Base-by-base conservation (phyloP, 2,113 vertebrate species). In the Haemorhous mexicanus region DNA sequence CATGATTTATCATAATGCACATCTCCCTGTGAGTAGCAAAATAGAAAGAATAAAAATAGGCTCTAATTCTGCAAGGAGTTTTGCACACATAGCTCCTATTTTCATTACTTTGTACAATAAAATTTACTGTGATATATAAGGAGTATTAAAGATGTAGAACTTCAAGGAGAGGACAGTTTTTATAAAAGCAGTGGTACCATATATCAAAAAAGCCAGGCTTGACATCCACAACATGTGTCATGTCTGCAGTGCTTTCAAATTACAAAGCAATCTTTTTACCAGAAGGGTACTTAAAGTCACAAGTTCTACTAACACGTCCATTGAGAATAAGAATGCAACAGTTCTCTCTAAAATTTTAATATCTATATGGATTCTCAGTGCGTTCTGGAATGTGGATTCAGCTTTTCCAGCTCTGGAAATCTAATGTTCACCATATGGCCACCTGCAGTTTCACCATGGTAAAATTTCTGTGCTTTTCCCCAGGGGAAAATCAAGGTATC, bases 321-420 rank as follows among this genome's bases (percentile, higher is more conserved):
- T 43, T 63, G 75, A 70, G 63, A 96, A 90, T 67, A 50, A 89
- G 56, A 89, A 91, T 68, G 35, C 58, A 93, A 90, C 80, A 52
- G 61, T 87, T 96, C 68, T 93, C 30, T 59, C 87, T 90, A 74
- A 85, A 93, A 76, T 92, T 59, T 80, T 93, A 84, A 88, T 94
- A 86, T 77, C 44, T 74, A 64, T 93, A 87, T 95, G 81, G 88
- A 94, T 95, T 91, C 83, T 79, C 82, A 84, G 58, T 56, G 50
- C 26, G 27, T 93, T 97, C 84, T 95, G 95, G 93, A 94, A 90
- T 89, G 89, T 66, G 58, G 73, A 91, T 88, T 95, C 66, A 87
- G 61, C 61, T 70, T 94, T 72, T 92, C 74, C 5, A 3, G 89
- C 84, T 96, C 89, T 91, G 93, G 93, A 95, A 97, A 94, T 89